A percentile compares a stretch with the other conserved stretches of the same genome.
phyloP scores from a whole-genome alignment of 2,888 invertebrate genomes.

The Eretmocerus hayati region DNA sequence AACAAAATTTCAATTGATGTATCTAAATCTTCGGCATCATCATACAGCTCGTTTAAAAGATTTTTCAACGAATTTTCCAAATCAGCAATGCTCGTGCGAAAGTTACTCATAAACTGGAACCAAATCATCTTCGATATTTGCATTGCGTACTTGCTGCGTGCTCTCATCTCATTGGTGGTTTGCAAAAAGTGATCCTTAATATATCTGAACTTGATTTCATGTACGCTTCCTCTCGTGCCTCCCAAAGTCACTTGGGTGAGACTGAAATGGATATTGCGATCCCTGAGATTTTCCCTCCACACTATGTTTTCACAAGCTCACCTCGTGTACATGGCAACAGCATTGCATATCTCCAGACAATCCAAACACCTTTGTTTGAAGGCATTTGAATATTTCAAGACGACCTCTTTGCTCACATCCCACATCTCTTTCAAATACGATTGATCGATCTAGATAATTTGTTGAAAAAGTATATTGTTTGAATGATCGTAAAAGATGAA shows the following conservation, averaged over 20 bases:
- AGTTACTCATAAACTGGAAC: conserved; percentile 45
- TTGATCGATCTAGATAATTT: too few relatives aligned
- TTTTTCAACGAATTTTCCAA: conserved; percentile 54
- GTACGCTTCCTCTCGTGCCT: conserved; percentile 43
- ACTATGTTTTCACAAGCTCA: conserved; percentile 18
- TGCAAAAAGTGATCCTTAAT: conserved; percentile 49
- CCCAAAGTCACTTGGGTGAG: conserved; percentile 47
- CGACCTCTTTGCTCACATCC: conserved; percentile 48
- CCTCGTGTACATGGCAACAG: conserved; percentile 52
- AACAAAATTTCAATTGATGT: conserved; percentile 52
- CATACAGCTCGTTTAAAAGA: conserved; percentile 50
- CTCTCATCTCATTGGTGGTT: conserved; percentile 44
- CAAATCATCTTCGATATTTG: conserved; percentile 48
- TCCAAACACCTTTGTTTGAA: conserved; percentile 54
- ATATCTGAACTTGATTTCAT: conserved; percentile 36
- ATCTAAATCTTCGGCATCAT: conserved; percentile 49
- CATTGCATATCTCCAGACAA: conserved; percentile 52
- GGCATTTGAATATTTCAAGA: conserved; percentile 53
- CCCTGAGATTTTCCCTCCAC: not conserved
- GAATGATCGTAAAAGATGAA: too few relatives aligned
- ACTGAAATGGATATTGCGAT: conserved; percentile 24
- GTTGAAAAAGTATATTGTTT: too few relatives aligned
- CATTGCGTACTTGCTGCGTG: conserved; percentile 44
- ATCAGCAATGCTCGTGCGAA: conserved; percentile 45
- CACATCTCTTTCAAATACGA: too few relatives aligned